Percentiles rank a stretch among this genome's conserved stretches.
Conservation (phyloP, 2,888 invertebrate species). For the Troides aeacus region DNA sequence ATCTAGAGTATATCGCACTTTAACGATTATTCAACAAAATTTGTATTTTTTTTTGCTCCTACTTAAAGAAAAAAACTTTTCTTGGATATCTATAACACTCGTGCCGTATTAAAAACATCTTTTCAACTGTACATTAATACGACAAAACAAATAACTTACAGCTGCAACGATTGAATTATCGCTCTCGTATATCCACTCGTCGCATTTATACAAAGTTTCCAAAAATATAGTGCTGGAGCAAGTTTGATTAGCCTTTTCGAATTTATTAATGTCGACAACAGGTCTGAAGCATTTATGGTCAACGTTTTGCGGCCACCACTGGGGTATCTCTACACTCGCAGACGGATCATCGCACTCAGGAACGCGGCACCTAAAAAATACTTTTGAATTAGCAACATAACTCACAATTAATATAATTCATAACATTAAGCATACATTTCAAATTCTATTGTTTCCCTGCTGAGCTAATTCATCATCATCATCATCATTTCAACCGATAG, state of each 20-base stretch:
- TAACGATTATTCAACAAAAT: too few relatives aligned
- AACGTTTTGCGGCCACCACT: conserved; percentile 59
- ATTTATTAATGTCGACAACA: conserved; percentile 41
- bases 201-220: conserved; percentile 50
- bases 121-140: background rate
- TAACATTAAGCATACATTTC: too few relatives aligned
- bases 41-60: too few relatives aligned
- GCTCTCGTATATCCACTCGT: conserved; percentile 63
- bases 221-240: conserved; percentile 52
- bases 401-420: too few relatives aligned
- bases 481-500: too few relatives aligned
- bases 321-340: conserved; percentile 43
- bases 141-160: conserved; percentile 40
- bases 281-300: conserved; percentile 56
- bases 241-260: conserved; percentile 42
- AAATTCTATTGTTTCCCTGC: too few relatives aligned
- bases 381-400: background rate
- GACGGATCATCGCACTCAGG: conserved; percentile 55
- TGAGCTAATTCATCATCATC: too few relatives aligned
- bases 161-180: conserved; percentile 59
- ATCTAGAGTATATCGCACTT: too few relatives aligned
- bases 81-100: background rate
- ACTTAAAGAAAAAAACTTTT: too few relatives aligned
- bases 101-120: background rate
- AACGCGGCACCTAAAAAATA: conserved; percentile 52